These are phyloP conservation scores for Conger conger DNA, from an alignment of 2,113 vertebrate species.

Conservation along the genomic window DNA sequence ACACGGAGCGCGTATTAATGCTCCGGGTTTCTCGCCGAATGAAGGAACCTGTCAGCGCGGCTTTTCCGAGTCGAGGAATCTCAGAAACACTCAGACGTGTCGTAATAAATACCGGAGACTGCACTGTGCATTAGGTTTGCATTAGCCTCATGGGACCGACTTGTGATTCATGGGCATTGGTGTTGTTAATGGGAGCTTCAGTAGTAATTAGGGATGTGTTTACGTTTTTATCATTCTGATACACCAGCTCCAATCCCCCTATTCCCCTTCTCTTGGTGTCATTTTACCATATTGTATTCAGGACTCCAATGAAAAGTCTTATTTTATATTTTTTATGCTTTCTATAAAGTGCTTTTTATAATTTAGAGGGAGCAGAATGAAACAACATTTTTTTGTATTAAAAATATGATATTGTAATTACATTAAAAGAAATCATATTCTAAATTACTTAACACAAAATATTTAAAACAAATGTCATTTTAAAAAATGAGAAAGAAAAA, in stretches of 20 bases:
- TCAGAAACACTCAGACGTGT: slow-evolving; percentile 71
- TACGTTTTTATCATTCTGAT: slow-evolving; percentile 48
- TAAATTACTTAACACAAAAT: neutral
- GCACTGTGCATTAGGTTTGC: slow-evolving; percentile 62
- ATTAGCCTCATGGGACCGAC: slow-evolving; percentile 39
- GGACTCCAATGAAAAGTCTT: slow-evolving; percentile 46
- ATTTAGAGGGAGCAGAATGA: neutral
- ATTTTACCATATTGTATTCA: slow-evolving; percentile 32
- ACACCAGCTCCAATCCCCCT: slow-evolving; percentile 27
- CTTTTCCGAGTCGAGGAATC: slow-evolving; percentile 70
- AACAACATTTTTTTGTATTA: no score
- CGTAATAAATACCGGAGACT: slow-evolving; percentile 71
- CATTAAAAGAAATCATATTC: neutral
- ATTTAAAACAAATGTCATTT: neutral
- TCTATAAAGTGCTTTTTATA: slow-evolving; percentile 29
- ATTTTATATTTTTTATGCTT: slow-evolving; percentile 35
- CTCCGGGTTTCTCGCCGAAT: slow-evolving; percentile 56
- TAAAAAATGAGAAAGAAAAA: neutral
- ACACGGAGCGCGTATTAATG: slow-evolving; percentile 49
- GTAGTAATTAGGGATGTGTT: slow-evolving; percentile 67
- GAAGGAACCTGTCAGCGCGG: slow-evolving; percentile 63
- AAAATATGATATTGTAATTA: no score
- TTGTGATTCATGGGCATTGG: slow-evolving; percentile 52
- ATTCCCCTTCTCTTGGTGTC: slow-evolving; percentile 29
- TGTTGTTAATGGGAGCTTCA: slow-evolving; percentile 63